These are phyloP conservation scores for Dendrocincla fuliginosa DNA, from an alignment of 2,797 vertebrate genomes.

Conservation along the genomic window DNA sequence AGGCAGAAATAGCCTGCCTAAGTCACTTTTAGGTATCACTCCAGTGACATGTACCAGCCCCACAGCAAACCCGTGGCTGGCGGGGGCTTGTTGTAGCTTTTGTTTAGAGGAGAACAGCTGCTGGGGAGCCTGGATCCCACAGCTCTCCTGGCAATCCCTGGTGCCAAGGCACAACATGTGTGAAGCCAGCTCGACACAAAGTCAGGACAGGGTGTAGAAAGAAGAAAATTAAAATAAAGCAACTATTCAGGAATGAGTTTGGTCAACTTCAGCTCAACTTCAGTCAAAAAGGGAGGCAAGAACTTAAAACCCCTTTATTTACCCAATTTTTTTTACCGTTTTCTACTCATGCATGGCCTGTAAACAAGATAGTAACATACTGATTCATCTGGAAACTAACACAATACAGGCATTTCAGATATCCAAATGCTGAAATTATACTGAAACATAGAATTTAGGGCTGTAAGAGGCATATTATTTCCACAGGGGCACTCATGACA, in stretches of 20 bases:
- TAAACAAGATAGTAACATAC: background rate
- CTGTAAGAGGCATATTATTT: background rate
- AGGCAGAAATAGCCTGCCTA: background rate
- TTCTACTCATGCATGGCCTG: background rate
- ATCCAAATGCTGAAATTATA: background rate
- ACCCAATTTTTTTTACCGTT: background rate
- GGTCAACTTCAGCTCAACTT: background rate
- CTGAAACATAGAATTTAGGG: background rate
- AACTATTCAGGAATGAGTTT: background rate
- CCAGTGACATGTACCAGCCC: background rate
- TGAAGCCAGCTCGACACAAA: background rate
- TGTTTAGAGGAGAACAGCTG: background rate
- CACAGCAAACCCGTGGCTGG: fast-evolving
- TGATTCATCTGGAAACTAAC: background rate
- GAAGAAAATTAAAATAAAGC: background rate
- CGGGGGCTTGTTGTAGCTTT: fast-evolving
- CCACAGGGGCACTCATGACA: background rate
- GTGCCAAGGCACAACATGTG: fast-evolving
- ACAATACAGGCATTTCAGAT: background rate
- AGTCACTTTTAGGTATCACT: background rate
- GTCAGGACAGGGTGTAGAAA: fast-evolving
- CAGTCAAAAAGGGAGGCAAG: background rate
- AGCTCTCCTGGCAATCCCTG: background rate
- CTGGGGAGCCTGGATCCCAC: background rate
- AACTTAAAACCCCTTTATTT: background rate